phyloP scores from a whole-genome alignment of 35 echinoderm and acorn worm genomes.

The Stichopus chloronotus region DNA sequence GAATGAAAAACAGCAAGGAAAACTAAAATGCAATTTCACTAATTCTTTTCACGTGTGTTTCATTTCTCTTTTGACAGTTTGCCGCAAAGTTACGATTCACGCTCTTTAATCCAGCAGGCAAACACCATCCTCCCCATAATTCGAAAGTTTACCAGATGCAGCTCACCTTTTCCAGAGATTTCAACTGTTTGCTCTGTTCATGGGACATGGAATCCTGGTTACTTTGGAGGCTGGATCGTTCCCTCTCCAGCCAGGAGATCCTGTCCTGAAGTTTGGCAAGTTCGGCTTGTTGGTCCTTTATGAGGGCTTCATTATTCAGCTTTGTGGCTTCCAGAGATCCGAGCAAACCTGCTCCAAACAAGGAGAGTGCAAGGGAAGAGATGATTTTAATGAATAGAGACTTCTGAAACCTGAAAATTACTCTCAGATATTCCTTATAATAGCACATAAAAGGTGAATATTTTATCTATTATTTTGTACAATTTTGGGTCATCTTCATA shows the following conservation, averaged over 20 bases:
- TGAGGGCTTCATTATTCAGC: slow-evolving; percentile 91
- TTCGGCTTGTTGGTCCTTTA: slow-evolving; percentile 73
- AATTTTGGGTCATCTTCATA: no score
- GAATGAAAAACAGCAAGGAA: no score
- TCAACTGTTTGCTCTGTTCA: slow-evolving; percentile 78
- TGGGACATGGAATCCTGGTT: slow-evolving; percentile 75
- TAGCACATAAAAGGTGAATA: no score
- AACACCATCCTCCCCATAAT: no score
- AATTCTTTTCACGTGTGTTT: no score
- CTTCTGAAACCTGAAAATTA: background rate
- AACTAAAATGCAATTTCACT: no score
- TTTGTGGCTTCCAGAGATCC: slow-evolving; percentile 89
- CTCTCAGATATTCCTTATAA: background rate
- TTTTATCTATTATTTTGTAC: no score
- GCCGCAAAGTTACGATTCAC: no score
- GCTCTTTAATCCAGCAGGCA: no score
- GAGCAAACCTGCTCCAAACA: slow-evolving; percentile 67
- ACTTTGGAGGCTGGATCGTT: slow-evolving; percentile 70
- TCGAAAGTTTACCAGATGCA: no score
- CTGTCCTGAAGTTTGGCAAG: slow-evolving; percentile 87
- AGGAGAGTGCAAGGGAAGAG: background rate
- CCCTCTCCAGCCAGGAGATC: slow-evolving; percentile 88
- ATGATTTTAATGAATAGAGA: background rate
- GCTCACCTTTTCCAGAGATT: slow-evolving; percentile 87
- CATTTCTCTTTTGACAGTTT: no score